Percentiles rank a stretch among this genome's conserved stretches.
Conservation (phyloP, 2,113 vertebrate species). For the Uropsilus gracilis region DNA sequence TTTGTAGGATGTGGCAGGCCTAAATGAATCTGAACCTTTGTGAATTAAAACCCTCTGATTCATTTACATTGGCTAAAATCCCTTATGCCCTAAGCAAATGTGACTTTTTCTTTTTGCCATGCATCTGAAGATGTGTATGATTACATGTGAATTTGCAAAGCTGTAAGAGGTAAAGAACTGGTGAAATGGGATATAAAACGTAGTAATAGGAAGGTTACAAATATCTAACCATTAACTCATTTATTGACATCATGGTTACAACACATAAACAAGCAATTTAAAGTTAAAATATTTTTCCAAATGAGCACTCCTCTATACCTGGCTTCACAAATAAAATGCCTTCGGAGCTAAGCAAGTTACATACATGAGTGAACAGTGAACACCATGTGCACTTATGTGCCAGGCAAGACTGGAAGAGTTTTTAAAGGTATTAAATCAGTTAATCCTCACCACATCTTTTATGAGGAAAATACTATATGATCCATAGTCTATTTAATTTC, state of each 20-base stretch:
- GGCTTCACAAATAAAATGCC: not conserved
- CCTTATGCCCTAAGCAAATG: constrained; percentile 58
- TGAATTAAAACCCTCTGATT: constrained; percentile 83
- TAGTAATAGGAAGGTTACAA: not conserved
- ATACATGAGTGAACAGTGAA: not conserved
- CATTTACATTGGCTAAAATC: constrained; percentile 80
- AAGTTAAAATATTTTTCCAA: constrained; percentile 30
- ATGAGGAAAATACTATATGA: not conserved
- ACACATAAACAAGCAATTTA: not conserved
- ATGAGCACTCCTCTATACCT: not conserved
- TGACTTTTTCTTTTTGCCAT: constrained; percentile 46
- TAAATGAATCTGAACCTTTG: constrained; percentile 82
- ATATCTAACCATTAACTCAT: not conserved
- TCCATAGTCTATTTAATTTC: not conserved
- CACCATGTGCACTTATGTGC: not conserved
- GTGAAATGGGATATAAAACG: not conserved
- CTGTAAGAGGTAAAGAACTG: not conserved
- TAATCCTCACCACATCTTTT: not conserved
- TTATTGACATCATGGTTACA: not conserved
- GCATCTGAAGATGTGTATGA: constrained; percentile 36
- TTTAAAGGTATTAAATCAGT: not conserved
- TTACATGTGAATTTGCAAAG: not conserved
- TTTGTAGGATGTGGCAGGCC: constrained; percentile 82
- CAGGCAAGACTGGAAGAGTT: not conserved
- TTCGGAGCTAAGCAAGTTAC: not conserved